Base-by-base conservation (phyloP, 2,797 vertebrate species). In the Gobio occitaniae region DNA sequence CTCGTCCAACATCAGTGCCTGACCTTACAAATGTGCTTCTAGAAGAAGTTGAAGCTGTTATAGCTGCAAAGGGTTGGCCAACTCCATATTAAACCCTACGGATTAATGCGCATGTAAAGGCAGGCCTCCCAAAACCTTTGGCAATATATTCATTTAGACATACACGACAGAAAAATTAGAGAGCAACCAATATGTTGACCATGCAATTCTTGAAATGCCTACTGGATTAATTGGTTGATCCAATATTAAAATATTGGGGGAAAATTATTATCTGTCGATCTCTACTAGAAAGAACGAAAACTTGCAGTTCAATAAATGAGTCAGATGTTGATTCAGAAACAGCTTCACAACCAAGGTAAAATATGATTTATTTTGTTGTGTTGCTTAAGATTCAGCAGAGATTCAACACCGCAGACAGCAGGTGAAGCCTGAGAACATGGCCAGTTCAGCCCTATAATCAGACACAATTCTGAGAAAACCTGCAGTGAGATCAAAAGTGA, bases 391-490 rank as follows among this genome's bases (percentile, higher is more conserved):
- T 41, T 61, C 29, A 77, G 6, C 12, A 59, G 52, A 61, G 3
- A 41, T 44, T 38, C 21, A 44, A 25, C 32, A 41, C 17, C 4
- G 15, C 19, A 44, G 19, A 44, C 17, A 61, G 16, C 1, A 8
- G 6, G 59, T 48, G 16, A 63, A 44, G n/a, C 21, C 59, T 47
- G 21, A 65, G 21, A 78, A 65, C 16, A 65, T 16, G 19, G 54
- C 6, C 25, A 79, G 44, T 59, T 79, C 15, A 65, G 10, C 61
- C 1, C 21, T 50, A 48, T 32, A 61, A 48, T 11, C 77, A 12
- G n/a, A 79, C 41, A 50, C 25, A 48, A 47, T 25, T 66, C 44
- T 79, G 41, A 6, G 16, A 78, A 78, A 77, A 63, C 21, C 77
- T 65, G 56, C 59, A 36, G n/a, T 29, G 59, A 63, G 77, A 44